phyloP scores from a whole-genome alignment of 2,113 vertebrate species.

The Sylvilagus bachmani region DNA sequence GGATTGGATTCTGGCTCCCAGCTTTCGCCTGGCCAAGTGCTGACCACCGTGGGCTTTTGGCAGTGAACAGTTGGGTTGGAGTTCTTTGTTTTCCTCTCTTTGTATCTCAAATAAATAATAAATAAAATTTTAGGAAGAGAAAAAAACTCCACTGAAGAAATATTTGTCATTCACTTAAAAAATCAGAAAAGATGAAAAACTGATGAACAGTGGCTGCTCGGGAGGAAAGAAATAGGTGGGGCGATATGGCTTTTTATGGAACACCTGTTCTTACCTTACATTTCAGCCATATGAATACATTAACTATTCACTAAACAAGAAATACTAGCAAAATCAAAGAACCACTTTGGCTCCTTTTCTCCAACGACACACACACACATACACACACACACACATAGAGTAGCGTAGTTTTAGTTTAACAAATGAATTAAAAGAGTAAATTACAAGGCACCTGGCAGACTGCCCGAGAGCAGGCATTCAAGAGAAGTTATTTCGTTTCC shows the following conservation, averaged over 20 bases:
- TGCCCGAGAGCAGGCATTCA: background rate
- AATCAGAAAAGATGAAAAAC: background rate
- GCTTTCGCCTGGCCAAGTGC: no score
- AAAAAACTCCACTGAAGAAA: background rate
- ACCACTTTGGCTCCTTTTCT: background rate
- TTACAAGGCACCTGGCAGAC: background rate
- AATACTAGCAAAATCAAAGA: constrained; percentile 16
- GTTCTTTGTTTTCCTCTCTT: no score
- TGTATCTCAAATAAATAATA: no score
- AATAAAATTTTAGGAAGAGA: background rate
- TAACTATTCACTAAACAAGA: background rate
- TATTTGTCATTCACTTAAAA: constrained; percentile 14
- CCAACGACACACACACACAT: background rate
- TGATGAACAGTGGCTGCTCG: background rate
- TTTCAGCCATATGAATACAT: background rate
- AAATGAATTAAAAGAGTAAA: background rate
- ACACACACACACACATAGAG: background rate
- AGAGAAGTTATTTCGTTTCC: background rate
- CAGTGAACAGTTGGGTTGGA: no score
- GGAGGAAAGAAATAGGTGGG: background rate
- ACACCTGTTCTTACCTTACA: background rate
- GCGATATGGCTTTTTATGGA: background rate
- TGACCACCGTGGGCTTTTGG: no score
- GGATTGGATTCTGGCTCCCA: no score
- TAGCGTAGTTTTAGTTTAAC: background rate